Conservation (phyloP, 2,797 vertebrate genomes). For the Eulemur albifrons region DNA sequence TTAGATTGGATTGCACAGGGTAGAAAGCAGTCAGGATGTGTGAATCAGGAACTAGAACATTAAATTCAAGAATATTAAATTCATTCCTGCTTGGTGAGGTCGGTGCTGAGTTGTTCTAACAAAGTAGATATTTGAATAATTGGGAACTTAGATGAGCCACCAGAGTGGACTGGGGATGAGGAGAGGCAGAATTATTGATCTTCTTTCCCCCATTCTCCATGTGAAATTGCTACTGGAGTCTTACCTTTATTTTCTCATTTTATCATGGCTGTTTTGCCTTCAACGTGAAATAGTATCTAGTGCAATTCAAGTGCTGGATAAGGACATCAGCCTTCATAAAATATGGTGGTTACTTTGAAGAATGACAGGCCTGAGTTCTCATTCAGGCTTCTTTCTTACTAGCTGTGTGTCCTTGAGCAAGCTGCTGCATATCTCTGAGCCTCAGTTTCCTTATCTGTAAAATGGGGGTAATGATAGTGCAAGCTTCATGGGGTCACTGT, state of each 20-base stretch:
- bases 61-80: background rate
- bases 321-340: background rate
- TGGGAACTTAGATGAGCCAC: background rate
- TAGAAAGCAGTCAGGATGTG: background rate
- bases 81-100: background rate
- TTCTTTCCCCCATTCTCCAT: background rate
- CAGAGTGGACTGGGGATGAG: background rate
- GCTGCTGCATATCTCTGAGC: background rate
- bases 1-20: background rate
- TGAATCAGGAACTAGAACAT: background rate
- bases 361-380: background rate
- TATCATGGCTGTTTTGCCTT: background rate
- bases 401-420: background rate
- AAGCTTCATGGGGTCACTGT: background rate
- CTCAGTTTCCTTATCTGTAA: conserved; percentile 41
- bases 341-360: background rate
- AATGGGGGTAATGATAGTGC: background rate
- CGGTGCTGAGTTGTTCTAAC: background rate
- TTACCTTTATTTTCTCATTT: conserved; percentile 39
- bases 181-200: background rate
- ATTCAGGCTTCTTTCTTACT: background rate
- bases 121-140: background rate
- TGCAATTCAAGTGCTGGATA: background rate
- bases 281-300: background rate
- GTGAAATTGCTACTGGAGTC: background rate